Conservation (phyloP, 1,140 invertebrate species). For the Oryzaephilus surinamensis region DNA sequence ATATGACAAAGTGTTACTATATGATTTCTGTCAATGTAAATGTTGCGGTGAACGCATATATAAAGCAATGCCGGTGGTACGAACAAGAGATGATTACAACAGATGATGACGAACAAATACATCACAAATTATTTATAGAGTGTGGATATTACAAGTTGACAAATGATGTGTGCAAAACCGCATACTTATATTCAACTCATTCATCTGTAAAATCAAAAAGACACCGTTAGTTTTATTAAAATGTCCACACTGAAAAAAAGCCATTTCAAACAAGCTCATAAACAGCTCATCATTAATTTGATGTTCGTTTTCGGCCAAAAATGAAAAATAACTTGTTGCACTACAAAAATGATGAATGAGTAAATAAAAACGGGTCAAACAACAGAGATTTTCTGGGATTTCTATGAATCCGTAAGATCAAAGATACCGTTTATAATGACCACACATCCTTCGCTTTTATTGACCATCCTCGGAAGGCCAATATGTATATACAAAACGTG, state of each 20-base stretch:
- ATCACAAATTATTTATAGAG: conserved; percentile 14
- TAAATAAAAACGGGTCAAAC: conserved; percentile 3
- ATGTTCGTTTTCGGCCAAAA: too few species aligned
- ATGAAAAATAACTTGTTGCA: too few species aligned
- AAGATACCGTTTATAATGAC: conserved; percentile 5
- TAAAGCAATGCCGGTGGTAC: too few species aligned
- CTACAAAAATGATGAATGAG: too few species aligned
- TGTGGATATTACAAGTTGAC: conserved; percentile 20
- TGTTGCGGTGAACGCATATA: too few species aligned
- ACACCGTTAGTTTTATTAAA: conserved; percentile 13
- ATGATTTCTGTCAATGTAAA: too few species aligned
- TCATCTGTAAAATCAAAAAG: conserved; percentile 18
- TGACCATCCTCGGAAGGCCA: too few species aligned
- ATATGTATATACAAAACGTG: conserved; percentile 4
- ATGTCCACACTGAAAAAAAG: too few species aligned
- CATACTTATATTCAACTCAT: conserved; percentile 14
- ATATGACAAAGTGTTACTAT: conserved; percentile 21
- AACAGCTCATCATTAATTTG: too few species aligned
- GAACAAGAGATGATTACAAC: too few species aligned
- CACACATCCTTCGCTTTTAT: not conserved
- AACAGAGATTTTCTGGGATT: conserved; percentile 6
- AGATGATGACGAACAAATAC: conserved; percentile 9
- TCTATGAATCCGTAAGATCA: conserved; percentile 6
- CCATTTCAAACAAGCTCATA: too few species aligned
- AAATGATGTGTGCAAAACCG: conserved; percentile 19